Conservation (phyloP, 2,113 vertebrate species). For the Montifringilla adamsi region DNA sequence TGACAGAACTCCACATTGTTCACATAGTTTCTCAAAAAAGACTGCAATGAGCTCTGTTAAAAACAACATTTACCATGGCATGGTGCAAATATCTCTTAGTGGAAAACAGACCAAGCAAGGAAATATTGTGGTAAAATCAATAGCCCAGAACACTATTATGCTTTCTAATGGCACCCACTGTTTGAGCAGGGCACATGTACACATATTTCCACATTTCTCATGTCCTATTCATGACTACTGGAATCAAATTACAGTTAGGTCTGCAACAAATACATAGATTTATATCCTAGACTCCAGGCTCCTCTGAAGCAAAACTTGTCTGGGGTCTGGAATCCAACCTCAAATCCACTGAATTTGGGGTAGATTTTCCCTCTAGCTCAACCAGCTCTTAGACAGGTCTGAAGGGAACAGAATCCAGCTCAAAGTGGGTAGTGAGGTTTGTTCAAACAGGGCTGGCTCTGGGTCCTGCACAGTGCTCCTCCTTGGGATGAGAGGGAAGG, state of each 20-base stretch:
- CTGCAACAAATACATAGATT: background rate
- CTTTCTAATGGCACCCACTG: constrained; percentile 16
- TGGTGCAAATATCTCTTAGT: background rate
- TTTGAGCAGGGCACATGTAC: background rate
- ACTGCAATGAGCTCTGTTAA: background rate
- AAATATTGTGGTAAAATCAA: constrained; percentile 61
- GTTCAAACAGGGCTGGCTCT: accelerated
- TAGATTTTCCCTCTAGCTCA: background rate
- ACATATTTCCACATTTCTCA: constrained; percentile 6
- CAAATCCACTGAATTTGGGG: background rate
- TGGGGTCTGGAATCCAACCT: background rate
- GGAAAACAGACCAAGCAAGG: constrained; percentile 41
- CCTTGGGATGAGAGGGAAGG: background rate
- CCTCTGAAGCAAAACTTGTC: background rate
- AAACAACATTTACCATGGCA: constrained; percentile 38
- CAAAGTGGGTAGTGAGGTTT: background rate
- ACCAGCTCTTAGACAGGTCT: background rate
- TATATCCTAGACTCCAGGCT: background rate
- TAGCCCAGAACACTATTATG: background rate
- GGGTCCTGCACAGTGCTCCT: background rate
- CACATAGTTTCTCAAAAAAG: constrained; percentile 9
- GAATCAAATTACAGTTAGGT: constrained; percentile 9
- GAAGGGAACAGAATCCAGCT: background rate
- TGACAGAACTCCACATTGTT: background rate
- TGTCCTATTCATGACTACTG: background rate